Conservation (phyloP, 2,797 vertebrate genomes). For the Arnoldichthys spilopterus region DNA sequence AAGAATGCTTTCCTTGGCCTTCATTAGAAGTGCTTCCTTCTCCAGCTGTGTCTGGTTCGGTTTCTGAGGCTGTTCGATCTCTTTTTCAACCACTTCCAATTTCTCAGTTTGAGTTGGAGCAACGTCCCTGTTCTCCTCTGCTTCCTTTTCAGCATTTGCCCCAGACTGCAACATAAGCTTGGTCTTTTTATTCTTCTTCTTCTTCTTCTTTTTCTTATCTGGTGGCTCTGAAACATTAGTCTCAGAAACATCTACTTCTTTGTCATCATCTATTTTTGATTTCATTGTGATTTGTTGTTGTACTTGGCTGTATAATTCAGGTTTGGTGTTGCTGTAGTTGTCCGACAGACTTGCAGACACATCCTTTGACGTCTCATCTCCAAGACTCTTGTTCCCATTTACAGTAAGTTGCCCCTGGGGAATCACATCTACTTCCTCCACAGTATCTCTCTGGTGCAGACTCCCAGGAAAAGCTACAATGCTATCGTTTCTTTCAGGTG, state of each 20-base stretch:
- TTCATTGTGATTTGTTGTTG: neutral
- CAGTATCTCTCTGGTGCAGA: neutral
- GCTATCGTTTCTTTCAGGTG: neutral
- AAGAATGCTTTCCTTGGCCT: conserved; percentile 79
- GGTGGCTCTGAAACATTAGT: conserved; percentile 35
- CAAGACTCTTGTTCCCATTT: neutral
- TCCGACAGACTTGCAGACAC: neutral
- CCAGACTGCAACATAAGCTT: conserved; percentile 32
- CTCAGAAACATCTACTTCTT: conserved; percentile 35
- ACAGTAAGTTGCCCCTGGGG: neutral
- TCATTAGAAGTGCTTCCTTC: conserved; percentile 75
- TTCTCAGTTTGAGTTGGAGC: conserved; percentile 32
- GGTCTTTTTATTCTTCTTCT: conserved; percentile 54
- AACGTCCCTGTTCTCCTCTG: conserved; percentile 24
- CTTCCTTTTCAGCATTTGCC: conserved; percentile 29
- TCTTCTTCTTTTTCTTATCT: conserved; percentile 56
- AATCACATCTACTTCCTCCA: conserved; percentile 14
- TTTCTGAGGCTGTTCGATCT: conserved; percentile 58
- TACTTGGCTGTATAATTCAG: conserved; percentile 18
- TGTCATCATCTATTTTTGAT: conserved; percentile 7
- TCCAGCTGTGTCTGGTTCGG: conserved; percentile 61
- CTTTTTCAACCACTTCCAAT: conserved; percentile 43
- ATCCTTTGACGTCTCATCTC: conserved; percentile 13
- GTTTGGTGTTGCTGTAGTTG: conserved; percentile 1
- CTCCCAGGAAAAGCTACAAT: neutral